Evolutionary conservation across 2,797 vertebrate species (phyloP), one percentile per base, ranked within the genome.

Genomic region (Gephyroberyx darwinii): DNA sequence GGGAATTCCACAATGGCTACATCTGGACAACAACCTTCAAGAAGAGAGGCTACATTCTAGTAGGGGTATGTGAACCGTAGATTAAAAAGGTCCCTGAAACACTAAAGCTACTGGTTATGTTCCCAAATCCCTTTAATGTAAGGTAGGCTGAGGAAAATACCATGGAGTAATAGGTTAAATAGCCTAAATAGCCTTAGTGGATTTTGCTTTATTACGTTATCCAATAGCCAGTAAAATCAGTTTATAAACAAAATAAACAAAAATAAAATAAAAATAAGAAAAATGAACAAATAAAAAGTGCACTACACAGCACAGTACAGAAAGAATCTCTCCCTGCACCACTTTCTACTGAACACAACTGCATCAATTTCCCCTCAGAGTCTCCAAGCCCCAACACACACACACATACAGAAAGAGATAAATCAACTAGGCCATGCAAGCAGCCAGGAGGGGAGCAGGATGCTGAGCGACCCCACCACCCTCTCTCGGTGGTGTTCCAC

Each of bases 401-500:
- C 31, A 61, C 3, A 65, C 52, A 60, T 17, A 55, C 69, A 77
- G 41, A 65, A 17, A 71, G 62, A 57, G 80, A 83, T 56, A 78
- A 76, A 84, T 84, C 81, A 88, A 88, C 66, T 86, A 87, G 86
- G 84, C 77, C 80, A 88, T 61, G 81, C 75, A 77, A 75, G 68
- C 67, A 80, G 71, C 31, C 47, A 68, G 71, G 59, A 77, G 60
- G 65, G 69, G 57, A 75, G 66, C 70, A 12, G 58, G 75, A 66
- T 7, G 53, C 74, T 88, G 47, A 50, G 80, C 84, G 85, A 75
- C 69, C 66, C 74, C 65, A 61, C 69, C 60, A 33, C 60, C 79
- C 54, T 59, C 68, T 65, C 82, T 78, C 81, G 74, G 77, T 60
- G 71, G 86, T 75, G 76, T 66, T 81, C 65, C 78, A 65, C 74